Percentiles rank a stretch among this genome's conserved stretches.
Conservation (phyloP, 92 coral and sea anemone species). For the Muricea muricata region DNA sequence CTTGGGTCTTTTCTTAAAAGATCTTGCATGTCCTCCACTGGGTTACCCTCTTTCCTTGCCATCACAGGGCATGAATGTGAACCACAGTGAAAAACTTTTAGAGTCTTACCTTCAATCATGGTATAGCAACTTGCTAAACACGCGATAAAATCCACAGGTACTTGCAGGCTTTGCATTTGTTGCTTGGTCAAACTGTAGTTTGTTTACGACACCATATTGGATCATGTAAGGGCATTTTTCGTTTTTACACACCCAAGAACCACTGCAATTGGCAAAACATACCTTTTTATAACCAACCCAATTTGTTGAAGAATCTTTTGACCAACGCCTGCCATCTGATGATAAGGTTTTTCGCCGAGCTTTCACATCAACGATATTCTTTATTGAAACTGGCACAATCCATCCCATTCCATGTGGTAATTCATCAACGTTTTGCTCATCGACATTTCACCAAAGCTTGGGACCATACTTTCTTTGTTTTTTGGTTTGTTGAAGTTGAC, state of each 20-base stretch:
- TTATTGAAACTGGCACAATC: background rate
- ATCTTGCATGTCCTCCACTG: background rate
- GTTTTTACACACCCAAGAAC: slow-evolving; percentile 31
- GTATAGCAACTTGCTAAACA: background rate
- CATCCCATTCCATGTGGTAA: slow-evolving; percentile 52
- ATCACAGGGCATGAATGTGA: background rate
- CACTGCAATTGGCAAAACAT: slow-evolving; percentile 42
- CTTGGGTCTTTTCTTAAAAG: background rate
- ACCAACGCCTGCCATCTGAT: slow-evolving; percentile 51
- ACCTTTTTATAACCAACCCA: slow-evolving; percentile 24
- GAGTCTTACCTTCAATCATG: background rate
- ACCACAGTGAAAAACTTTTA: background rate
- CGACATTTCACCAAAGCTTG: slow-evolving; percentile 23
- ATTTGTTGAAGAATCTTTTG: slow-evolving; percentile 17
- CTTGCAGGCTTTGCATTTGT: slow-evolving; percentile 4
- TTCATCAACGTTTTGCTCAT: background rate
- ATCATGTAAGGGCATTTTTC: slow-evolving; percentile 40
- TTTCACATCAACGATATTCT: background rate
- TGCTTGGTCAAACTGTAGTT: background rate
- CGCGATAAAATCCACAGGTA: background rate
- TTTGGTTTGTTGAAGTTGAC: background rate
- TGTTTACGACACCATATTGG: slow-evolving; percentile 5
- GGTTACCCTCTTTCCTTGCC: background rate
- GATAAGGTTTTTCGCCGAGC: background rate
- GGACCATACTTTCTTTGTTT: slow-evolving; percentile 52